These are phyloP conservation scores for Neopipo cinnamomea DNA, from an alignment of 2,113 vertebrate genomes.

Conservation along the genomic window DNA sequence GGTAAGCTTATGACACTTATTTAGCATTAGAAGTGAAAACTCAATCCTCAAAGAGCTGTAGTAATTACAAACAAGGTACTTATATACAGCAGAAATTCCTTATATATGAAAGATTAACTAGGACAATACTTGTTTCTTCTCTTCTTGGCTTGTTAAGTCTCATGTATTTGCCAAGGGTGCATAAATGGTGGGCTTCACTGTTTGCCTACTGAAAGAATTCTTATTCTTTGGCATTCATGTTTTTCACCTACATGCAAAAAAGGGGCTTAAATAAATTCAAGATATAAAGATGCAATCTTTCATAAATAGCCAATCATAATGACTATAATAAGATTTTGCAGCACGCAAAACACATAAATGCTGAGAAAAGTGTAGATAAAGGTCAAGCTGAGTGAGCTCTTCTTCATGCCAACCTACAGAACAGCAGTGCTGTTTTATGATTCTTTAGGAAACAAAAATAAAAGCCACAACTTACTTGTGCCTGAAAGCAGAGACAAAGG, in stretches of 20 bases:
- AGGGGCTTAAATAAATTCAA: background rate
- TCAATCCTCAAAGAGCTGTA: background rate
- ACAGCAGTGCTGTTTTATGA: background rate
- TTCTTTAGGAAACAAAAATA: background rate
- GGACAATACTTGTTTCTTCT: background rate
- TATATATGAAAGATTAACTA: background rate
- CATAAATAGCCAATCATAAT: background rate
- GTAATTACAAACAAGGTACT: background rate
- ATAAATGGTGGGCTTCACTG: background rate
- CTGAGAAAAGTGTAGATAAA: background rate
- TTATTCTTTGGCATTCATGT: background rate
- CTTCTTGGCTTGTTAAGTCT: background rate
- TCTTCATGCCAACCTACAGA: background rate
- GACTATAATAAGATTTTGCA: background rate
- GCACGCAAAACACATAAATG: background rate
- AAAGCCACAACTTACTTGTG: constrained; percentile 89
- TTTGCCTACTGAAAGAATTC: background rate
- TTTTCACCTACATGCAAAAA: background rate
- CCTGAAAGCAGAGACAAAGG: constrained; percentile 96
- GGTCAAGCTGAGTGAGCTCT: background rate
- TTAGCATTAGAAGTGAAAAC: background rate
- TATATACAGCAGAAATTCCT: background rate
- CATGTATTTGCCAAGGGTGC: background rate
- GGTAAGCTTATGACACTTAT: background rate
- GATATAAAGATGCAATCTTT: background rate